These are phyloP conservation scores for Sebastes minor DNA, from an alignment of 2,797 vertebrate genomes.

Conservation along the genomic window DNA sequence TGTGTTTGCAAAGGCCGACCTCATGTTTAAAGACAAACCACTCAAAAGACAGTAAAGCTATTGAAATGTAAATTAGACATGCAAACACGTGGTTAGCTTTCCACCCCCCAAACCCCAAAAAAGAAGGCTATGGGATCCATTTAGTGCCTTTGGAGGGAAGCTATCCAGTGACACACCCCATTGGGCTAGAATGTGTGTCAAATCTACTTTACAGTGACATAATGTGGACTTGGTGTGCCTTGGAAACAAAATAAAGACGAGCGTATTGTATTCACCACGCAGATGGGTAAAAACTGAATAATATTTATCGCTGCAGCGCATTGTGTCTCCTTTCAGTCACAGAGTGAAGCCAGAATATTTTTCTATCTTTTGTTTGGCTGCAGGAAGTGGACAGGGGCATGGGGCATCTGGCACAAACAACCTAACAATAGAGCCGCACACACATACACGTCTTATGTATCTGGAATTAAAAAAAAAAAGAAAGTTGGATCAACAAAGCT, in stretches of 20 bases:
- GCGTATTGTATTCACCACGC: slow-evolving; percentile 24
- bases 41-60: slow-evolving; percentile 70
- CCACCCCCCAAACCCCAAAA: slow-evolving; percentile 39
- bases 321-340: slow-evolving; percentile 31
- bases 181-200: slow-evolving; percentile 55
- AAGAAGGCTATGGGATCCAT: slow-evolving; percentile 51
- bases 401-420: slow-evolving; percentile 66
- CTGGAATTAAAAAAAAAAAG: slow-evolving; percentile 4
- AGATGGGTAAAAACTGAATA: slow-evolving; percentile 40
- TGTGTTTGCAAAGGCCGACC: slow-evolving; percentile 66
- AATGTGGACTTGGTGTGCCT: slow-evolving; percentile 28
- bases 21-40: slow-evolving; percentile 76
- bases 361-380: slow-evolving; percentile 61
- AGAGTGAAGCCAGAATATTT: slow-evolving; percentile 39
- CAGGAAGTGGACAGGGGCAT: slow-evolving; percentile 62
- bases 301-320: slow-evolving; percentile 29
- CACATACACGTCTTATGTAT: slow-evolving; percentile 15
- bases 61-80: slow-evolving; percentile 74
- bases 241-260: slow-evolving; percentile 43
- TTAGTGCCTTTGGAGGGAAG: slow-evolving; percentile 42
- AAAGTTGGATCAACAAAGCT: not conserved
- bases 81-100: slow-evolving; percentile 67
- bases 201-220: slow-evolving; percentile 61
- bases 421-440: slow-evolving; percentile 55
- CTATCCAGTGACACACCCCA: slow-evolving; percentile 54